Base-by-base conservation (phyloP, 2,888 invertebrate species). In the Griposia aprilina region DNA sequence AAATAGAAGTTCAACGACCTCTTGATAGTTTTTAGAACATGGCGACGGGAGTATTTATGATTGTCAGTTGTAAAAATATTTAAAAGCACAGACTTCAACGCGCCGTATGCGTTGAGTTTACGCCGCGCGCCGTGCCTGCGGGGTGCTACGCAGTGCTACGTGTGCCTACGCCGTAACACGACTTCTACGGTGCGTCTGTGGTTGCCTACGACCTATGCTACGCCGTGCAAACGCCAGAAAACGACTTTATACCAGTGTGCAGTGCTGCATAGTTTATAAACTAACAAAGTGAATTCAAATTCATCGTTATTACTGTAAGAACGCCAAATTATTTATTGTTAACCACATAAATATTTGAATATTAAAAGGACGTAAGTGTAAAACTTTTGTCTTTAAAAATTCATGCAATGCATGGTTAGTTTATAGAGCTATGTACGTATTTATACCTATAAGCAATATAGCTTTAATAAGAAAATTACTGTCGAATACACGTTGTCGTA, bases 1-100 rank as follows among this genome's bases (percentile, higher is more conserved):
- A 13, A 57, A 67, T 62, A 30, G 11, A 74, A 60, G 45, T 63
- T 1, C 26, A 81, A 60, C 11, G 65, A 72, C 50, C 74, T 69
- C 7, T 57, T 41, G 26, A 36, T 41, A 15, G 52, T n/a, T 41
- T 36, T 60, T 15, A 65, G 2, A 66, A 41, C 10, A 66, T 23
- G 15, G 2, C 7, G 41, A 8, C 5, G 36, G 15, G 15, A 13
- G 20, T 41, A 1, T 52, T 13, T 55, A 13, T 11, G 13, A 20
- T 67, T 48, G 26, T 48, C 20, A 66, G 66, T 26, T 3, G 17
- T 45, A 0, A 17, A 26, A 20, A 45, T 20, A n/a, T 3, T 23
- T 36, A 30, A 13, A 41, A 63, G 36, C 17, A 45, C 17, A 41
- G 8, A 41, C 15, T 2, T n/a, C 1, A 66, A 26, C 66, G 67